Evolutionary conservation across 2,113 vertebrate species (phyloP).

Genomic region (Nettapus auritus): DNA sequence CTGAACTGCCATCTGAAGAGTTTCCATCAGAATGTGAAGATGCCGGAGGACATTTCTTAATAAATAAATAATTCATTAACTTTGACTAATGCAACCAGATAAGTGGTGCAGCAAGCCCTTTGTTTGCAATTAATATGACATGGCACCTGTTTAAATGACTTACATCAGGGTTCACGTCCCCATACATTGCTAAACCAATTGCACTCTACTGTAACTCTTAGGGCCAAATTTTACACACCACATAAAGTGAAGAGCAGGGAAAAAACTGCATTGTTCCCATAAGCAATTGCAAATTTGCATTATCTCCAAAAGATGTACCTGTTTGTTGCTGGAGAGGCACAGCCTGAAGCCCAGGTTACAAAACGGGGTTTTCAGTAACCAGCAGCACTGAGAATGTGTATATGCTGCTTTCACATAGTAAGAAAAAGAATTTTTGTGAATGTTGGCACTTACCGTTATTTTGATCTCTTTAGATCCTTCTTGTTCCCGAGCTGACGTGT

Average conservation of each 20-base stretch:
- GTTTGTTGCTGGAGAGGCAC: not conserved
- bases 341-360: not conserved
- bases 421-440: not conserved
- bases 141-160: not conserved
- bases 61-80: slow-evolving; percentile 1
- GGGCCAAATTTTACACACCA: not conserved
- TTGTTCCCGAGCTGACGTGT: not conserved
- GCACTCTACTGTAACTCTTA: not conserved
- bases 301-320: not conserved
- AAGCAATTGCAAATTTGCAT: not conserved
- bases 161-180: not conserved
- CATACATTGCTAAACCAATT: not conserved
- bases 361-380: not conserved
- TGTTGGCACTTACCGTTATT: not conserved
- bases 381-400: not conserved
- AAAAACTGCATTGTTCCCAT: not conserved
- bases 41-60: not conserved
- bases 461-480: not conserved
- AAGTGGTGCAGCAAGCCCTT: not conserved
- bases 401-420: not conserved
- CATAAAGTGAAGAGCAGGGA: not conserved
- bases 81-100: not conserved
- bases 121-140: not conserved
- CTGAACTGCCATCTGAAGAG: not conserved
- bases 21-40: not conserved